These are phyloP conservation scores for Orgyia antiqua DNA, from an alignment of 2,888 invertebrate genomes.

Conservation along the genomic window DNA sequence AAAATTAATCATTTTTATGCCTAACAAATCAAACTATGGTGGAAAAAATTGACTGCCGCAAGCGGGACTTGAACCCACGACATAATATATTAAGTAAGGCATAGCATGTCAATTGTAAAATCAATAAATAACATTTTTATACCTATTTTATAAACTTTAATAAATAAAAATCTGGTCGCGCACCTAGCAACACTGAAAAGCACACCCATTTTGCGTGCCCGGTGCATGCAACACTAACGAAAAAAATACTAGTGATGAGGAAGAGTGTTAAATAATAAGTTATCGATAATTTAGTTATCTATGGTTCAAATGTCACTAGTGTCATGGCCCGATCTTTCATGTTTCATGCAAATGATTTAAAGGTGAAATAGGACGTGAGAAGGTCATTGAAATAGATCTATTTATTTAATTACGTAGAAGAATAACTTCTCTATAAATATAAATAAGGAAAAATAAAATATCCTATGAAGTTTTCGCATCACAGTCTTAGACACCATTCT, in stretches of 20 bases:
- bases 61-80: no score
- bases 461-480: no score
- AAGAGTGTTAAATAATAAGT: constrained; percentile 13
- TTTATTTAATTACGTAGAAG: no score
- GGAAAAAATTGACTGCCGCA: no score
- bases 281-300: constrained; percentile 32
- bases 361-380: constrained; percentile 52
- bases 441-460: neutral
- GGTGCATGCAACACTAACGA: constrained; percentile 6
- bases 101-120: no score
- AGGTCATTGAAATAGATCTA: no score
- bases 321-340: constrained; percentile 26
- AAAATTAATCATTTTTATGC: no score
- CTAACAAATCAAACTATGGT: no score
- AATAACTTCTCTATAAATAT: constrained; percentile 31
- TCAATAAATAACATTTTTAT: no score
- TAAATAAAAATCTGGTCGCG: constrained; percentile 1
- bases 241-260: constrained; percentile 22
- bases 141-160: neutral
- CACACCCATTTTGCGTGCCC: constrained; percentile 13
- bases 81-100: no score
- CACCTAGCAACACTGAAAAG: constrained; percentile 17
- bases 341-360: constrained; percentile 30
- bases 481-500: no score
- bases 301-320: constrained; percentile 34